Percentiles rank a stretch among this genome's conserved stretches.
phyloP scores from a whole-genome alignment of 64 coral and sea anemone species.

The Montipora efflorescens region DNA sequence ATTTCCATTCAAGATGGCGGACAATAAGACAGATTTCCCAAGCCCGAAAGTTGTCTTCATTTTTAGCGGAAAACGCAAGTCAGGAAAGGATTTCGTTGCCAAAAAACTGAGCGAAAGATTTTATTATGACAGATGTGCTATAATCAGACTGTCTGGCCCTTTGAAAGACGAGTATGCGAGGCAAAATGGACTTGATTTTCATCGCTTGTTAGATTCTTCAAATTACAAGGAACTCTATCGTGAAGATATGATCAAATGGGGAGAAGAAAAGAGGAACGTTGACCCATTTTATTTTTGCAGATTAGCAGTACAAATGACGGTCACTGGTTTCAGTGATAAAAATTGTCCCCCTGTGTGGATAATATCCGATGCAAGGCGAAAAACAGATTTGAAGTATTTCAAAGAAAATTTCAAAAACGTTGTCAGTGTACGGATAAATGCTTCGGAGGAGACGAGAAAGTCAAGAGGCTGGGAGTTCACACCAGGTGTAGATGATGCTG shows the following conservation, averaged over 20 bases:
- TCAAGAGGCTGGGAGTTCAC: slow-evolving; percentile 91
- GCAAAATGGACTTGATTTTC: slow-evolving; percentile 85
- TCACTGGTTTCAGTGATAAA: background rate
- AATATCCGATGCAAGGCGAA: slow-evolving; percentile 86
- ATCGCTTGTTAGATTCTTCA: slow-evolving; percentile 85
- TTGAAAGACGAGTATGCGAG: slow-evolving; percentile 91
- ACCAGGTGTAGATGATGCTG: slow-evolving; percentile 86
- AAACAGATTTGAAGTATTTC: slow-evolving; percentile 86
- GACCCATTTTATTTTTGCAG: slow-evolving; percentile 89
- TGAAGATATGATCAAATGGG: slow-evolving; percentile 95
- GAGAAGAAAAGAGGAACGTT: slow-evolving; percentile 77
- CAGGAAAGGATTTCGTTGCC: slow-evolving; percentile 92
- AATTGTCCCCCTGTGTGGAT: slow-evolving; percentile 57
- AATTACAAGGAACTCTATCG: slow-evolving; percentile 90
- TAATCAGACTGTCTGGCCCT: slow-evolving; percentile 90
- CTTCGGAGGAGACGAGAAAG: slow-evolving; percentile 60
- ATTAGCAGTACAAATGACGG: slow-evolving; percentile 74
- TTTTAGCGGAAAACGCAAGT: slow-evolving; percentile 98
- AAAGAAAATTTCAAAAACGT: slow-evolving; percentile 50
- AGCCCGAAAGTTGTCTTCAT: slow-evolving; percentile 62
- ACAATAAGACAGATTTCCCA: background rate
- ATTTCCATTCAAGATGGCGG: slow-evolving; percentile 73
- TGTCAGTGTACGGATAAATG: slow-evolving; percentile 74
- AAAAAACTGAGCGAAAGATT: slow-evolving; percentile 65
- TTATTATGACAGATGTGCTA: slow-evolving; percentile 63